Evolutionary conservation across 2,888 invertebrate genomes (phyloP), one percentile per base, ranked within the genome.

Genomic region (Hirtodrosophila alboralis): DNA sequence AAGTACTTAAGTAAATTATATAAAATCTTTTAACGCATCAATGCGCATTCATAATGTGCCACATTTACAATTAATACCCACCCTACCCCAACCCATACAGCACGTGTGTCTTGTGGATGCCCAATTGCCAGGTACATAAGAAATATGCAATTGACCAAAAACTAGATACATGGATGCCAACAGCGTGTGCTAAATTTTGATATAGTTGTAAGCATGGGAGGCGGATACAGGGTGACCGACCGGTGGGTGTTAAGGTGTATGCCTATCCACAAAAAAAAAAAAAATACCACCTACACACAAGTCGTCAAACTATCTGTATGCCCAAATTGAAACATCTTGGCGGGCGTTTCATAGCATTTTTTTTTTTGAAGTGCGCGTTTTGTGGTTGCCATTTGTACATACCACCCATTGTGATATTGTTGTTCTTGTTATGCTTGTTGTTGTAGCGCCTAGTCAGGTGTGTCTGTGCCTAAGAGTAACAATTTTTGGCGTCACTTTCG

Each of bases 1-100:
- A 77, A 73, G 77, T 75, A 61, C 73, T 67, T 65, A 73, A 65
- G 66, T 67, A 76, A 75, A 79, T 81, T 80, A 79, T 64, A 79
- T 75, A 83, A 79, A 81, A 76, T 41, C 75, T 62, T 75, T 77
- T 53, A 81, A 63, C 54, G 66, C 69, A 64, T 59, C 53, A 31
- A 36, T 43, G 56, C 52, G 56, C 74, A 58, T 45, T 61, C 37
- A 63, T 53, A 49, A 54, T 45, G 37, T 43, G n/a, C n/a, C n/a
- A n/a, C n/a, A n/a, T n/a, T n/a, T n/a, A n/a, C n/a, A 16, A 47
- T 34, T 44, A 41, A 36, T 23, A 26, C 23, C 2, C 8, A 6
- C 6, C 7, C 8, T 23, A 12, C 36, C 33, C 5, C 41, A 34
- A 34, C 10, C 18, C 27, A 21, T 12, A 33, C 26, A 14, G 27